Evolutionary conservation across 1,140 invertebrate species (phyloP), one percentile per base, ranked within the genome.

Genomic region (Leguminivora glycinivorella): DNA sequence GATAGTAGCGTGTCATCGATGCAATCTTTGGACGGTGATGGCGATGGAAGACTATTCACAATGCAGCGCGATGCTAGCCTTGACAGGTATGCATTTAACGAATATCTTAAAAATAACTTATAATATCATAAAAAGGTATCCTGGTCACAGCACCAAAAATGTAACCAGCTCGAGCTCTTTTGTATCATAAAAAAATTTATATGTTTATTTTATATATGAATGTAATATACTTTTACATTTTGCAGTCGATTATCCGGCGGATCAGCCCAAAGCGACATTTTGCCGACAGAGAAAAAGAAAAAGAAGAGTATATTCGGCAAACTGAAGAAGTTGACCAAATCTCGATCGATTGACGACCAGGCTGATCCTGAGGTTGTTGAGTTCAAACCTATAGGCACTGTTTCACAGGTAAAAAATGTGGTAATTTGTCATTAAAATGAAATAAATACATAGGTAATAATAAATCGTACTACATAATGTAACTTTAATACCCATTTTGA

Each of bases 291-390:
- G 63, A 97, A 97, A 77, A 96, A 96, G 83, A 96, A 97, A 83
- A 95, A 95, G 84, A 96, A 96, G 85, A 94, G 96, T 38, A 87
- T 98, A 56, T 96, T 97, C 81, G 95, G 95, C 26, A 97, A 97
- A 91, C 89, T 98, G 66, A 96, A 95, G 75, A 96, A 96, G 80
- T 88, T 98, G 19, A 96, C 96, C 9, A 98, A 97, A 92, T 96
- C 96, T 0, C 94, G 95, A 34, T 96, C 95, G 70, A 95, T 97
- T 56, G 96, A 97, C 80, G 94, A 95, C 79, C 93, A 93, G 38
- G 93, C 92, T 14, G 93, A 92, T 73, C 88, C 92, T 0, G 89
- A 92, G 12, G 78, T 85, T 17, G 79, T 79, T 0, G 91, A 91
- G 1, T 92, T 92, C 56, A 85, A 85, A 79, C 89, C 92, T 5